These are phyloP conservation scores for Scelioninae gen. 1 DNA, from an alignment of 2,888 invertebrate genomes.

Conservation along the genomic window DNA sequence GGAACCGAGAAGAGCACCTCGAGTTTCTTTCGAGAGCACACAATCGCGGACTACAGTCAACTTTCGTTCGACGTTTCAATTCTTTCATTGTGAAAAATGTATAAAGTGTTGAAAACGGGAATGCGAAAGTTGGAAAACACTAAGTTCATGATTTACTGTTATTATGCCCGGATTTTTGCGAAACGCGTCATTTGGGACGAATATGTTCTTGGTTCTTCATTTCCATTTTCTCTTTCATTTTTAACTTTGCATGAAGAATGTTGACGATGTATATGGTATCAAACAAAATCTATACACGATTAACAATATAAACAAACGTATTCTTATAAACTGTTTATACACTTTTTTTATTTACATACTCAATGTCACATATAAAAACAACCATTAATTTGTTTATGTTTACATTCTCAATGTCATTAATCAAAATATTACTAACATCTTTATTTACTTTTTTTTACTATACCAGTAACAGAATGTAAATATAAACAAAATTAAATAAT, in stretches of 20 bases:
- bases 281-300: not conserved
- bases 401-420: too few relatives aligned
- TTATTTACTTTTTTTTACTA: too few relatives aligned
- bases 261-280: not conserved
- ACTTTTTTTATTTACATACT: too few relatives aligned
- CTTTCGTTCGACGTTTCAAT: constrained; percentile 82
- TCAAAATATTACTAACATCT: too few relatives aligned
- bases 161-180: constrained; percentile 44
- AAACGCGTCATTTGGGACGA: constrained; percentile 50
- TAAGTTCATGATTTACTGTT: constrained; percentile 59
- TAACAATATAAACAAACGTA: too few relatives aligned
- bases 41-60: constrained; percentile 80
- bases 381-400: too few relatives aligned
- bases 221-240: not conserved
- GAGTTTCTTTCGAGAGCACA: constrained; percentile 73
- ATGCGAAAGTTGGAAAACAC: constrained; percentile 62
- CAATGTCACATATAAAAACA: too few relatives aligned
- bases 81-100: constrained; percentile 67
- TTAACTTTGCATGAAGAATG: not conserved
- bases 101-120: constrained; percentile 65
- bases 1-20: constrained; percentile 76
- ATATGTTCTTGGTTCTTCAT: constrained; percentile 29
- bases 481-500: too few relatives aligned
- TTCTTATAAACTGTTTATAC: too few relatives aligned
- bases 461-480: too few relatives aligned